phyloP scores from a whole-genome alignment of 2,888 invertebrate genomes.

The Rhorus exstirpatorius region DNA sequence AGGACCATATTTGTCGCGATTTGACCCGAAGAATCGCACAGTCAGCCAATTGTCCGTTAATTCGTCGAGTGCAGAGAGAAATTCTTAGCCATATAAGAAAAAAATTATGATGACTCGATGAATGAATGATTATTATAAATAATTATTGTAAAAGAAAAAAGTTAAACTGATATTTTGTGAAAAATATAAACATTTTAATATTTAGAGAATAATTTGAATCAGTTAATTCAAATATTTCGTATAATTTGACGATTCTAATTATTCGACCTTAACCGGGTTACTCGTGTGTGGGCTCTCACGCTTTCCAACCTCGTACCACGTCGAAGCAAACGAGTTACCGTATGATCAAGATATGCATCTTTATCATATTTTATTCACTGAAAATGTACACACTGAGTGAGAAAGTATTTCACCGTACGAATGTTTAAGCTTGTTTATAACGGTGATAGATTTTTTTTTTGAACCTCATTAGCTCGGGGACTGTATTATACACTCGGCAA shows the following conservation, averaged over 20 bases:
- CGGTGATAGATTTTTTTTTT: too few species aligned
- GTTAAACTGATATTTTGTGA: too few species aligned
- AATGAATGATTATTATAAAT: background rate
- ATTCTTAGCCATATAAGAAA: background rate
- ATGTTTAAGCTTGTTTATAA: too few species aligned
- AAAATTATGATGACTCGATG: background rate
- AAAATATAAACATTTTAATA: too few species aligned
- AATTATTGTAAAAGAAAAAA: too few species aligned
- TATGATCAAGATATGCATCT: background rate
- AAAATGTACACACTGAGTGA: too few species aligned
- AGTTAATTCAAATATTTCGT: background rate
- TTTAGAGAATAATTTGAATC: background rate
- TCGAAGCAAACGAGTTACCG: background rate
- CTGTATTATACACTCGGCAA: too few species aligned
- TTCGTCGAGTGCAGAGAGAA: background rate
- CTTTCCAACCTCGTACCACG: too few species aligned
- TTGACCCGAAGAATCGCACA: conserved; percentile 13
- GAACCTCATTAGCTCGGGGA: too few species aligned
- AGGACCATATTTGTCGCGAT: conserved; percentile 56
- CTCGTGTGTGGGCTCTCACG: background rate
- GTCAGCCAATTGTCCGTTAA: conserved; percentile 8
- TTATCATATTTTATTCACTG: too few species aligned
- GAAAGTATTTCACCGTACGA: too few species aligned
- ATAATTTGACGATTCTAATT: background rate
- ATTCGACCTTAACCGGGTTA: background rate